A percentile compares a stretch with the other conserved stretches of the same genome.
Conservation (phyloP, 2,797 vertebrate genomes). For the Crax fasciolata region DNA sequence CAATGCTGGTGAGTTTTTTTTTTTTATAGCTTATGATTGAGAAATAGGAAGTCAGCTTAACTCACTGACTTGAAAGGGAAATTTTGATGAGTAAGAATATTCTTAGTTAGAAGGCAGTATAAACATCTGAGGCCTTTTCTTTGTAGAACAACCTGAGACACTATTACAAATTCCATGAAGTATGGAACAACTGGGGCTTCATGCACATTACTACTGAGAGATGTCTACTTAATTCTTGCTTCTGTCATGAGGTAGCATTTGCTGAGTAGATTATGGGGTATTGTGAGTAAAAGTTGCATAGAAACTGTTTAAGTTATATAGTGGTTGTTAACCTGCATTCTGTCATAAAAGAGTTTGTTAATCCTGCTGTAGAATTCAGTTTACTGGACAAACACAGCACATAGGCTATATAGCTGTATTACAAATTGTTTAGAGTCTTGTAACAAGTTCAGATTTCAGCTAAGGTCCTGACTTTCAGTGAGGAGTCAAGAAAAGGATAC, state of each 20-base stretch:
- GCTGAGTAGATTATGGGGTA: neutral
- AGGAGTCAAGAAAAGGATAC: neutral
- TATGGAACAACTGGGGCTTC: neutral
- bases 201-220: neutral
- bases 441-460: too few relatives aligned
- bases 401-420: neutral
- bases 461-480: too few relatives aligned
- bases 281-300: neutral
- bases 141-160: neutral
- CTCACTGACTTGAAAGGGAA: neutral
- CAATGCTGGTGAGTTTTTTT: neutral
- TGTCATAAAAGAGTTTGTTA: neutral
- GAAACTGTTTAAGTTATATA: neutral
- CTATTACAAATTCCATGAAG: neutral
- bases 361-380: neutral
- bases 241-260: neutral
- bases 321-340: neutral
- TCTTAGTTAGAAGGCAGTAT: neutral
- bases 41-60: neutral
- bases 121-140: neutral
- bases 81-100: neutral
- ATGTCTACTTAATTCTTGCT: neutral
- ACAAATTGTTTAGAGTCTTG: neutral
- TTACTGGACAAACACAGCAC: neutral
- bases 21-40: neutral